Evolutionary conservation across 2,888 invertebrate genomes (phyloP).

Genomic region (Cheilosia grossa): DNA sequence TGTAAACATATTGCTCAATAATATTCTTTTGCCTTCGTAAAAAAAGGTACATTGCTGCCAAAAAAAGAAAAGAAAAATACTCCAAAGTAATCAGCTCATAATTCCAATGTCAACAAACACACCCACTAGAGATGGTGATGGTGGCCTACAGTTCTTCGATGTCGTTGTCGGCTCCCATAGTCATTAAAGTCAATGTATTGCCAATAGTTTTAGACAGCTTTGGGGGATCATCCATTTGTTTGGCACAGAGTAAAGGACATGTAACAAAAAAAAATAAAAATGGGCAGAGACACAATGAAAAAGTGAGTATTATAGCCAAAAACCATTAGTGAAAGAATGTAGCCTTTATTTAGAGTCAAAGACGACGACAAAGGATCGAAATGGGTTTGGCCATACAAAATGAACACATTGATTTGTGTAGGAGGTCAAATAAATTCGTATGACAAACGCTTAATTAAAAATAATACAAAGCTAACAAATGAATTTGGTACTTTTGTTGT

Average conservation of each 20-base stretch:
- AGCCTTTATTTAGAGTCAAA: slow-evolving; percentile 59
- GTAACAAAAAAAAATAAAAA: slow-evolving; percentile 1
- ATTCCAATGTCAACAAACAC: slow-evolving; percentile 64
- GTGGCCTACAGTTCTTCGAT: slow-evolving; percentile 35
- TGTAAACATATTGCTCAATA: background rate
- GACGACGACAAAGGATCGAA: slow-evolving; percentile 31
- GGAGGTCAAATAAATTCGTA: background rate
- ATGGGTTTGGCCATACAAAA: slow-evolving; percentile 51
- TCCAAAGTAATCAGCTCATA: slow-evolving; percentile 59
- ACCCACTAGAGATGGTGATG: slow-evolving; percentile 26
- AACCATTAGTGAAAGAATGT: slow-evolving; percentile 69
- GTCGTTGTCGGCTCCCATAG: slow-evolving; percentile 35
- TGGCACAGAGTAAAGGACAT: slow-evolving; percentile 55
- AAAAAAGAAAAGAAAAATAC: slow-evolving; percentile 8
- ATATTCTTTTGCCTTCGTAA: background rate
- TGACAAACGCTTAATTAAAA: background rate
- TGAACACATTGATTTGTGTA: background rate
- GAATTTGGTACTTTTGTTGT: too few species aligned
- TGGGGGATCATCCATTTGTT: slow-evolving; percentile 55
- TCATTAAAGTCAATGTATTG: slow-evolving; percentile 57
- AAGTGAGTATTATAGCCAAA: slow-evolving; percentile 56
- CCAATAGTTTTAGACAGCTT: slow-evolving; percentile 59
- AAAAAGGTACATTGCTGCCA: slow-evolving; percentile 44
- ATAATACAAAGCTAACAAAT: background rate
- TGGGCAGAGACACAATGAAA: background rate